A percentile compares a stretch with the other conserved stretches of the same genome.
Evolutionary conservation across 2,113 vertebrate genomes (phyloP).

Genomic region (Corythaixoides concolor): DNA sequence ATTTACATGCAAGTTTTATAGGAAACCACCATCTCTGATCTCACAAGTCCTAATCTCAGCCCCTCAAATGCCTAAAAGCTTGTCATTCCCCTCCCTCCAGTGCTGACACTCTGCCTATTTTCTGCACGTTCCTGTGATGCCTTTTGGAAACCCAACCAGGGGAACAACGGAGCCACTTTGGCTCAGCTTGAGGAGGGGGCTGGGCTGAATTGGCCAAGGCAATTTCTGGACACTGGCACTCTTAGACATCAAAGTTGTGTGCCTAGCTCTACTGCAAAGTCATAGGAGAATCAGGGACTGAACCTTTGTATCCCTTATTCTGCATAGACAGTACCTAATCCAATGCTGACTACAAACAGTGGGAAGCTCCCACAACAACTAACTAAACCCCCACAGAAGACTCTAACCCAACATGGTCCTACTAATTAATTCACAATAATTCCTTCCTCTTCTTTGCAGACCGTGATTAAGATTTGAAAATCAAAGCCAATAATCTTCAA

Average conservation of each 20-base stretch:
- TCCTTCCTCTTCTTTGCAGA: not conserved
- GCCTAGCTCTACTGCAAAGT: not conserved
- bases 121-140: not conserved
- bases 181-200: not conserved
- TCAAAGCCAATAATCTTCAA: not conserved
- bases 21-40: not conserved
- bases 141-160: not conserved
- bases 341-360: not conserved
- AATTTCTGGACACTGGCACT: not conserved
- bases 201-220: not conserved
- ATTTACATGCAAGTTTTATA: not conserved
- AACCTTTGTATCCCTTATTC: not conserved
- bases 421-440: not conserved
- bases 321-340: not conserved
- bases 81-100: not conserved
- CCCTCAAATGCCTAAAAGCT: not conserved
- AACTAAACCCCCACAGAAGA: not conserved
- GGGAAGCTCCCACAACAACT: not conserved
- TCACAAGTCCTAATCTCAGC: not conserved
- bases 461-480: not conserved
- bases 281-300: not conserved
- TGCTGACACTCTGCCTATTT: not conserved
- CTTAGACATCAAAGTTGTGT: not conserved
- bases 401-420: accelerated
- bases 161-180: not conserved